Evolutionary conservation across 2,113 vertebrate species (phyloP), one percentile per base, ranked within the genome.

Genomic region (Rutilus rutilus): DNA sequence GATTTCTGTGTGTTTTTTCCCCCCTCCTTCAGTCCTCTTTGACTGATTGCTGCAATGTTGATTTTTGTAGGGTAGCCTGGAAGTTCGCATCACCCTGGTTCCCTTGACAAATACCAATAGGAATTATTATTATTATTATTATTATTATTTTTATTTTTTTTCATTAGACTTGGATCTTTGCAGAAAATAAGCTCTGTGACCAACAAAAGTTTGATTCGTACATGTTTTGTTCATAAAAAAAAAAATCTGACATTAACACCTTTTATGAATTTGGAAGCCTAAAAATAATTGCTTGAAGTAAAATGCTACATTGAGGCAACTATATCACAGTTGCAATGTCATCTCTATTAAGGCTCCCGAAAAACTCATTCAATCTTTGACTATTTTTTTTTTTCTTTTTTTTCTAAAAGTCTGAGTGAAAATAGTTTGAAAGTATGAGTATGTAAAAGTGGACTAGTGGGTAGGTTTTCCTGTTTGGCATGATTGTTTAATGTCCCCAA

Each of bases 91-190:
- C 25, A 30, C 25, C 12, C 60, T 27, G 12, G 5, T 64, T 64
- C 11, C 25, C 25, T 52, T 14, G 25, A 64, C 25, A 27, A 64
- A 27, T 27, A 14, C 5, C n/a, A 64, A 12, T 64, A 14, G 10
- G 23, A 25, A 1, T n/a, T 62, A n/a, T n/a, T n/a, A n/a, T n/a
- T n/a, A n/a, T 5, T 6, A 0, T 36, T 36, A 0, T 39, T 39
- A 1, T 5, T 1, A 1, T 39, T 39, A 0, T 6, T 6, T 6
- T 36, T 36, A 0, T 36, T 7, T 39, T 6, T 6, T 42, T 42
- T 42, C 0, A 0, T 42, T 42, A 8, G 7, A 42, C 7, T 39
- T 60, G n/a, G 4, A 12, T 64, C 14, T 6, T 65, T 30, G 62
- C 5, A 1, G 14, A 33, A 33, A 65, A 65, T 15, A 17, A 30